Percentiles rank a stretch among this genome's conserved stretches.
Conservation (phyloP, 2,797 vertebrate species). For the Cheirogaleus major region DNA sequence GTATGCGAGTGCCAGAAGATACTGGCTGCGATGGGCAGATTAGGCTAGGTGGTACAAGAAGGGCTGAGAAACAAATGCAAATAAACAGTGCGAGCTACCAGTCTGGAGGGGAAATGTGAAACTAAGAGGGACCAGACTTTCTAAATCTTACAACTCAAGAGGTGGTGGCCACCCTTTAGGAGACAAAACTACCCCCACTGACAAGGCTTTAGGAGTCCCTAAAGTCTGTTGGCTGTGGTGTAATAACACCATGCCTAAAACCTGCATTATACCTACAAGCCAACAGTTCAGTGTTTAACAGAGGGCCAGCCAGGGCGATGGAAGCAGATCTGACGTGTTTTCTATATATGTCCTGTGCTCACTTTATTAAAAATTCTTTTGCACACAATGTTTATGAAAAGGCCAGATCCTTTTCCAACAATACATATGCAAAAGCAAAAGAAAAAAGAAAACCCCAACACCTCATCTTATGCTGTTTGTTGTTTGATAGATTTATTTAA, state of each 20-base stretch:
- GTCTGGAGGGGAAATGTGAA: conserved; percentile 75
- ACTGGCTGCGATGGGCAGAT: conserved; percentile 76
- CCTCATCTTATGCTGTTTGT: conserved; percentile 86
- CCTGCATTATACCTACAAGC: conserved; percentile 75
- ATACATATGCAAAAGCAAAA: conserved; percentile 89
- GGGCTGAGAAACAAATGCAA: conserved; percentile 77
- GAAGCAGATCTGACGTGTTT: conserved; percentile 86
- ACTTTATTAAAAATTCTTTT: conserved; percentile 84
- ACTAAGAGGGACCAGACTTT: conserved; percentile 80
- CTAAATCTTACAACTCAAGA: conserved; percentile 63
- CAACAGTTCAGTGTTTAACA: conserved; percentile 69
- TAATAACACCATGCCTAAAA: conserved; percentile 49
- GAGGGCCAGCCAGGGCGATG: conserved; percentile 81
- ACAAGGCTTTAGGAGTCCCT: conserved; percentile 76
- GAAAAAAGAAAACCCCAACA: conserved; percentile 74
- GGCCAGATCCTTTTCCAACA: conserved; percentile 82
- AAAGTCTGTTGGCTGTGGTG: conserved; percentile 77
- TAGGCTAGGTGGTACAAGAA: conserved; percentile 75
- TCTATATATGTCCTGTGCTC: conserved; percentile 83
- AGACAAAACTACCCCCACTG: conserved; percentile 66
- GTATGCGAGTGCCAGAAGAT: conserved; percentile 71
- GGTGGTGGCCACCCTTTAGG: background rate
- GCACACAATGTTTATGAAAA: conserved; percentile 87
- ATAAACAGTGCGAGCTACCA: conserved; percentile 70
- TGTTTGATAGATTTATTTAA: conserved; percentile 88